Conservation (phyloP, 2,797 vertebrate species). For the Garrulus glandarius region DNA sequence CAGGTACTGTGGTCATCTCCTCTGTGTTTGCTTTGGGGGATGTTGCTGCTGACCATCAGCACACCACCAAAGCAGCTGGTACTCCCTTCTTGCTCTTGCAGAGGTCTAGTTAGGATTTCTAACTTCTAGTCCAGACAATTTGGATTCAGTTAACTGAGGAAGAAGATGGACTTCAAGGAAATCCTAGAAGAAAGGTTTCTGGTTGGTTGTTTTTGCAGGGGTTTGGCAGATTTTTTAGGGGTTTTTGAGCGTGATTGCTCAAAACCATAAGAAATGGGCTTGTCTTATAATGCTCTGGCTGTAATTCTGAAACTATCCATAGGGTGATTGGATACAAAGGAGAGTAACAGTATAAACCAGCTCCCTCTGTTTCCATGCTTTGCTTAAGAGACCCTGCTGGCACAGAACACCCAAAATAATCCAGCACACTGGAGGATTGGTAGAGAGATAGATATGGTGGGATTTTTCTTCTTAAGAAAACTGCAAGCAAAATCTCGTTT, state of each 20-base stretch:
- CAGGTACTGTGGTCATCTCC: constrained; percentile 71
- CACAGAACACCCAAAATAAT: neutral
- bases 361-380: neutral
- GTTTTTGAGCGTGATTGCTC: neutral
- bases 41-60: neutral
- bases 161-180: neutral
- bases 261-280: neutral
- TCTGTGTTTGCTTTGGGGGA: rapidly evolving
- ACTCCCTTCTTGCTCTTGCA: neutral
- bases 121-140: neutral
- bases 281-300: neutral
- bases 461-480: neutral
- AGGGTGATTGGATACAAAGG: neutral
- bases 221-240: rapidly evolving
- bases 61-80: neutral
- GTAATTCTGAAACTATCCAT: neutral
- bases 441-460: neutral
- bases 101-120: neutral
- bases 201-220: rapidly evolving
- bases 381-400: neutral
- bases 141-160: neutral
- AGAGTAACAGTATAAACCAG: neutral
- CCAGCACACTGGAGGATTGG: neutral
- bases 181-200: neutral
- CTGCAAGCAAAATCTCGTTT: neutral